These are phyloP conservation scores for Gymnoscelis rufifasciata DNA, from an alignment of 2,888 invertebrate genomes.

Conservation along the genomic window DNA sequence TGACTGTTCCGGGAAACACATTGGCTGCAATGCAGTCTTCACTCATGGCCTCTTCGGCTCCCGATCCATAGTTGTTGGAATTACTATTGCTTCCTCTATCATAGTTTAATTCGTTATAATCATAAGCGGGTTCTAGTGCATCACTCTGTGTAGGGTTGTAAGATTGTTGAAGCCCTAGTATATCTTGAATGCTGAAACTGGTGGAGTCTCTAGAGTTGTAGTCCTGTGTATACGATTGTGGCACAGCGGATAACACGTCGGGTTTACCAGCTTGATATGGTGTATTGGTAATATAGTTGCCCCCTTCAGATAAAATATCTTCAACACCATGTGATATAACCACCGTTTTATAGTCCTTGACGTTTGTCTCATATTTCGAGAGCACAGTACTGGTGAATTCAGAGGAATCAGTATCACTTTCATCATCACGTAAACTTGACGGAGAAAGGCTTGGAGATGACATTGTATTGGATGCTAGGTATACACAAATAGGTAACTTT, in stretches of 20 bases:
- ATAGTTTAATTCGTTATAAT: conserved; percentile 61
- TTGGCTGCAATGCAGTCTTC: conserved; percentile 49
- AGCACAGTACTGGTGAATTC: conserved; percentile 42
- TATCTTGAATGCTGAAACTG: conserved; percentile 73
- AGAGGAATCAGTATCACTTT: conserved; percentile 52
- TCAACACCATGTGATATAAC: conserved; percentile 65
- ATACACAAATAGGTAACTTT: not conserved
- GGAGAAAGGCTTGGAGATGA: conserved; percentile 53
- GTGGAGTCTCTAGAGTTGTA: conserved; percentile 73
- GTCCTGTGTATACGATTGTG: conserved; percentile 60
- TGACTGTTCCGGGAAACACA: conserved; percentile 40
- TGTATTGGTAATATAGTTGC: conserved; percentile 47
- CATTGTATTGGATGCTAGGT: conserved; percentile 35
- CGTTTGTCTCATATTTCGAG: conserved; percentile 35
- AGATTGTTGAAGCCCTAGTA: conserved; percentile 65
- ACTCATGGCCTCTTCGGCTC: conserved; percentile 49
- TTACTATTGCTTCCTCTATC: conserved; percentile 61
- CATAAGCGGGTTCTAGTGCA: conserved; percentile 56
- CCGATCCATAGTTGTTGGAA: conserved; percentile 57
- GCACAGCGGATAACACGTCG: conserved; percentile 52
- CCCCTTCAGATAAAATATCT: conserved; percentile 61
- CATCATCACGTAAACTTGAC: conserved; percentile 52
- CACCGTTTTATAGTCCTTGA: conserved; percentile 39
- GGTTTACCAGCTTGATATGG: conserved; percentile 52
- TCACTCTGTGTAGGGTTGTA: conserved; percentile 45